Conservation (phyloP, 2,113 vertebrate species). For the Bubalus kerabau region DNA sequence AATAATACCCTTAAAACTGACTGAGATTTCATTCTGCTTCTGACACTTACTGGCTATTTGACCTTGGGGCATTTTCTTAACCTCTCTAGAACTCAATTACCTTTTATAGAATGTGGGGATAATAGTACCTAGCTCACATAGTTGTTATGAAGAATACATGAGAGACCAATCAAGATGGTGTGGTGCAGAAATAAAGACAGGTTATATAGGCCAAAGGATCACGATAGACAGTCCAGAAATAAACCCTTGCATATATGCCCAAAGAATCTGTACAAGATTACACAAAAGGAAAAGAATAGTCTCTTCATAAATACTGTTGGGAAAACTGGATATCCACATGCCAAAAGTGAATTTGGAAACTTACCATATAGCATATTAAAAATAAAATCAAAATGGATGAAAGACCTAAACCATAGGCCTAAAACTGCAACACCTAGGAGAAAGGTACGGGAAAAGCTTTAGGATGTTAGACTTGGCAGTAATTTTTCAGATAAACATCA, state of each 20-base stretch:
- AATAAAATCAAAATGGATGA: neutral
- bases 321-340: neutral
- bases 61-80: neutral
- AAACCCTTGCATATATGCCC: neutral
- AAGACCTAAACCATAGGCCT: neutral
- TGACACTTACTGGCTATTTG: neutral
- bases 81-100: neutral
- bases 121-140: neutral
- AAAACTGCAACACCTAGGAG: neutral
- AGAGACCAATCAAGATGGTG: neutral
- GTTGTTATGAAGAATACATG: neutral
- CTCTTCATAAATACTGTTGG: neutral
- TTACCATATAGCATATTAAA: neutral
- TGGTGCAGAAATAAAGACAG: neutral
- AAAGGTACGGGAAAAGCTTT: neutral
- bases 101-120: neutral
- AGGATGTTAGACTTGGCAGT: neutral
- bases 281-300: neutral
- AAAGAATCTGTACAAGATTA: neutral
- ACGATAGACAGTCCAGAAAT: neutral
- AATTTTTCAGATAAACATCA: neutral
- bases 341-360: neutral
- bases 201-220: neutral
- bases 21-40: neutral
- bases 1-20: neutral